phyloP scores from a whole-genome alignment of 2,888 invertebrate species.

The Microchrysa polita region DNA sequence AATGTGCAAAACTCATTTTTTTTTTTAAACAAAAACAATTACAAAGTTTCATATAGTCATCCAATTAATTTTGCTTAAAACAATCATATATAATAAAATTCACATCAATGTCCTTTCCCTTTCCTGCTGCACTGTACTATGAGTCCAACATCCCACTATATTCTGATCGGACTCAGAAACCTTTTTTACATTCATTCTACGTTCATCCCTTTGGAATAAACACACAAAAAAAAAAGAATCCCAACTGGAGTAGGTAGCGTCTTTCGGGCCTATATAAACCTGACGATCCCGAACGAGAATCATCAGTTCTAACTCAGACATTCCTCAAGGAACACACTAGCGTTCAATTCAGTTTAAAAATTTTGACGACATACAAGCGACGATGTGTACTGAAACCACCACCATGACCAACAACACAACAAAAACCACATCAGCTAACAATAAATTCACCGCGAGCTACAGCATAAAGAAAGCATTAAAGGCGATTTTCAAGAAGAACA shows the following conservation, averaged over 20 bases:
- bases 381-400: slow-evolving; percentile 31
- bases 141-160: not conserved
- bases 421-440: not conserved
- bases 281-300: not conserved
- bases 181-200: slow-evolving; percentile 6
- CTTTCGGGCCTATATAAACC: slow-evolving; percentile 26
- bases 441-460: slow-evolving; percentile 33
- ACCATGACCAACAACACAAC: not conserved
- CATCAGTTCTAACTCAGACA: slow-evolving; percentile 33
- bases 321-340: slow-evolving; percentile 33
- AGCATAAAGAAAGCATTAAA: slow-evolving; percentile 75
- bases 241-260: slow-evolving; percentile 14
- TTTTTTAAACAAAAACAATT: too few relatives aligned
- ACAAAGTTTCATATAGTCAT: too few relatives aligned
- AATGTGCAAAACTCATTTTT: too few relatives aligned
- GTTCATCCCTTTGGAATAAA: slow-evolving; percentile 15
- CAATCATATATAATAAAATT: too few relatives aligned
- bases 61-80: too few relatives aligned
- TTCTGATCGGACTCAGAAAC: slow-evolving; percentile 19
- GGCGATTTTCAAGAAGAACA: slow-evolving; percentile 72
- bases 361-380: slow-evolving; percentile 1
- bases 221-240: slow-evolving; percentile 30
- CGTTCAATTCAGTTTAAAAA: not conserved
- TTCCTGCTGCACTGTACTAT: too few relatives aligned
- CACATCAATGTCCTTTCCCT: too few relatives aligned